Conservation (phyloP, 2,888 invertebrate genomes). For the Ypsolopha sequella region DNA sequence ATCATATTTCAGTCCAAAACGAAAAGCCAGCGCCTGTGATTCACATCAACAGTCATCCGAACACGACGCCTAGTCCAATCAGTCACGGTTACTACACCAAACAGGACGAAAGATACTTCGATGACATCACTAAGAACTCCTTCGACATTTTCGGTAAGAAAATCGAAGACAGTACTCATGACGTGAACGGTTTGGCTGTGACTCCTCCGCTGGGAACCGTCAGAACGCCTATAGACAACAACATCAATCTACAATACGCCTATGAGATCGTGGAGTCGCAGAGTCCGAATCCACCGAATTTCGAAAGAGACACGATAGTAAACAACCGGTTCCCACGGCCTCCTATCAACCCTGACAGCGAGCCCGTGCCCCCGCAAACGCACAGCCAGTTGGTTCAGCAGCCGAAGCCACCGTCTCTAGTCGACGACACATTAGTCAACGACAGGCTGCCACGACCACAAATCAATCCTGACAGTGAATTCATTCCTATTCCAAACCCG, state of each 20-base stretch:
- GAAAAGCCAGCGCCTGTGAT: conserved; percentile 40
- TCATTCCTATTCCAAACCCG: conserved; percentile 60
- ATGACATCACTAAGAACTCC: conserved; percentile 81
- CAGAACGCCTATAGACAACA: conserved; percentile 59
- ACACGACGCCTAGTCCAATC: conserved; percentile 67
- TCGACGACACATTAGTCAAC: conserved; percentile 78
- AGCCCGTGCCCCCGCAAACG: conserved; percentile 46
- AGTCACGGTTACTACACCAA: conserved; percentile 76
- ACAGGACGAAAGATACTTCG: conserved; percentile 75
- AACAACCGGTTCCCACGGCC: conserved; percentile 79
- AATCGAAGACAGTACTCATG: conserved; percentile 61
- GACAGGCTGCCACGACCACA: conserved; percentile 76
- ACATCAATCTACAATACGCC: conserved; percentile 67
- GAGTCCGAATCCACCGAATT: conserved; percentile 49
- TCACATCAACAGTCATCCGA: conserved; percentile 34
- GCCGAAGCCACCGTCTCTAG: conserved; percentile 57
- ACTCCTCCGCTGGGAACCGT: conserved; percentile 57
- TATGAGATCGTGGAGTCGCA: conserved; percentile 54
- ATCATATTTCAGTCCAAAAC: conserved; percentile 42
- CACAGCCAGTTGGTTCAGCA: conserved; percentile 40
- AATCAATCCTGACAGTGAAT: conserved; percentile 79
- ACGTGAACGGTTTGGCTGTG: conserved; percentile 56
- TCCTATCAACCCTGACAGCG: conserved; percentile 77
- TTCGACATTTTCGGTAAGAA: conserved; percentile 82
- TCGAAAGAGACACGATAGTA: conserved; percentile 77